Evolutionary conservation across 2,113 vertebrate species (phyloP).

Genomic region (Scartelaos histophorus): DNA sequence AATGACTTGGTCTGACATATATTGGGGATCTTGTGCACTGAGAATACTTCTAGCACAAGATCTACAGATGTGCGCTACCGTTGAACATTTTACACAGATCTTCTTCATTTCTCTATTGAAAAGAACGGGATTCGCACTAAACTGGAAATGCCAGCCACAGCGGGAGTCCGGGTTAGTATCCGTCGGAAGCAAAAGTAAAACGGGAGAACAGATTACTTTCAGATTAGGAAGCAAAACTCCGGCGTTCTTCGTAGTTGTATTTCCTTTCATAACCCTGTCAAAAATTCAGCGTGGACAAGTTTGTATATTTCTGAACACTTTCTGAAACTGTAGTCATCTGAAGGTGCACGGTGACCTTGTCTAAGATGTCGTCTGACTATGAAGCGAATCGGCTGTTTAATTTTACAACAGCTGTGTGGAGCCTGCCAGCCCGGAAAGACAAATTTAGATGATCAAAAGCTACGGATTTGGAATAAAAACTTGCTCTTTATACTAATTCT

Average conservation of each 20-base stretch:
- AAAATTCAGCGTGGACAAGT: neutral
- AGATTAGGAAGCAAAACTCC: neutral
- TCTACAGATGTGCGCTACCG: too few species aligned
- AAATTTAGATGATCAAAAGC: neutral
- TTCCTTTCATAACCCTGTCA: neutral
- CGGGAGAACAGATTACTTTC: neutral
- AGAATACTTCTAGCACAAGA: too few species aligned
- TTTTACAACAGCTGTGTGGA: constrained; percentile 13
- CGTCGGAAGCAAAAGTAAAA: too few species aligned
- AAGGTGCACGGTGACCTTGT: neutral
- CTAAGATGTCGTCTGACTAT: neutral
- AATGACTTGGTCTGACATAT: too few species aligned
- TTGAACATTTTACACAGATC: too few species aligned
- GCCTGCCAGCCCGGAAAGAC: neutral
- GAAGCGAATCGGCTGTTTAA: neutral
- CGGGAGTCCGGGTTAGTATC: too few species aligned
- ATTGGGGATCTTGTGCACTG: too few species aligned
- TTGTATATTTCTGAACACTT: neutral
- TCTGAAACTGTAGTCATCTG: neutral
- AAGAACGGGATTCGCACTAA: too few species aligned
- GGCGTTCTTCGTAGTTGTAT: neutral
- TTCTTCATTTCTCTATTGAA: too few species aligned
- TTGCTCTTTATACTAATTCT: neutral
- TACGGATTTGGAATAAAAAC: neutral
- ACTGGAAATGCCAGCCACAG: too few species aligned